Evolutionary conservation across 2,888 invertebrate species (phyloP).

Genomic region (Gymnoscelis rufifasciata): DNA sequence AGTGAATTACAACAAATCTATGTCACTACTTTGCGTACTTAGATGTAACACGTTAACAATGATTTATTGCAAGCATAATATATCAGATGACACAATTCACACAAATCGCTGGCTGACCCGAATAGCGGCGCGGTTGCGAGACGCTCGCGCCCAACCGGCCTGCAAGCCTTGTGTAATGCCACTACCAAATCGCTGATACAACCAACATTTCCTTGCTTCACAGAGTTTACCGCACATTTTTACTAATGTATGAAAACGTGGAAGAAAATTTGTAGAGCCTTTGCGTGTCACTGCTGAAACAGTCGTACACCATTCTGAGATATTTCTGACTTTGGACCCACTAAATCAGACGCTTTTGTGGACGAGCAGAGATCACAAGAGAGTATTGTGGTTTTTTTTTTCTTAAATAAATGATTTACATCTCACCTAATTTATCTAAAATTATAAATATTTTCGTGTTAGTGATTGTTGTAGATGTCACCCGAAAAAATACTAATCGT

Average conservation of each 20-base stretch:
- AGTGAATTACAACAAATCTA: no score
- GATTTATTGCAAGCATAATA: constrained; percentile 51
- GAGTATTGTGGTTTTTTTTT: no score
- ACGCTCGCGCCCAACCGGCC: constrained; percentile 67
- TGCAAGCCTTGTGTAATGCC: constrained; percentile 72
- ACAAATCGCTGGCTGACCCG: constrained; percentile 75
- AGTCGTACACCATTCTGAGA: no score
- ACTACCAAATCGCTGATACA: constrained; percentile 35
- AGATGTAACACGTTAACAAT: constrained; percentile 19
- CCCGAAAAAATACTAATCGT: no score
- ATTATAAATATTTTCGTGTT: no score
- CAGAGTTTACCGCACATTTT: neutral
- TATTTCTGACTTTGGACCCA: no score
- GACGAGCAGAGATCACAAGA: no score
- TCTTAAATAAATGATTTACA: no score
- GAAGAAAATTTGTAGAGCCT: neutral
- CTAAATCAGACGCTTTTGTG: no score
- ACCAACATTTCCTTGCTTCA: constrained; percentile 22
- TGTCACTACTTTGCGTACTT: neutral
- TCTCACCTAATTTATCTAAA: no score
- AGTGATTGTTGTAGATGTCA: no score
- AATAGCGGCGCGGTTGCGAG: constrained; percentile 71
- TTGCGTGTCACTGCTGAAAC: no score
- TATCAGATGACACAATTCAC: constrained; percentile 76
- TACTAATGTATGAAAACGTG: neutral